phyloP scores from a whole-genome alignment of 92 coral and sea anemone species.

The Virgularia gustaviana region DNA sequence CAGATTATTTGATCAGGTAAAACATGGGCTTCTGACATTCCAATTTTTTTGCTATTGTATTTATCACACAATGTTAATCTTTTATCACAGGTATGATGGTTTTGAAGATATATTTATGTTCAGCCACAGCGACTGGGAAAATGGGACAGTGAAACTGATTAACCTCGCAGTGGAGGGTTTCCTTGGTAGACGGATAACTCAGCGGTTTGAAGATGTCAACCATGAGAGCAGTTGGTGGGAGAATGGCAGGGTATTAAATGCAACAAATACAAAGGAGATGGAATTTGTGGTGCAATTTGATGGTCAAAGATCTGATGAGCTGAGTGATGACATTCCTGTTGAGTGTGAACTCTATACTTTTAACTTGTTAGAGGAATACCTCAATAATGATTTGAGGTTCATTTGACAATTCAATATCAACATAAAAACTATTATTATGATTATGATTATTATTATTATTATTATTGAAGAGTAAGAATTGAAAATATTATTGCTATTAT shows the following conservation, averaged over 20 bases:
- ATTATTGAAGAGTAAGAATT: too few relatives aligned
- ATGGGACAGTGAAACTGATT: slow-evolving; percentile 7
- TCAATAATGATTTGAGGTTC: not conserved
- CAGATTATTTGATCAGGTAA: not conserved
- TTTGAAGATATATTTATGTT: slow-evolving; percentile 36
- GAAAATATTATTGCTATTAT: too few relatives aligned
- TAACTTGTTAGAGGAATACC: slow-evolving; percentile 21
- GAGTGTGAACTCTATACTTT: slow-evolving; percentile 39
- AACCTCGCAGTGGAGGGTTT: slow-evolving; percentile 26
- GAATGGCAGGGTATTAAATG: slow-evolving; percentile 29
- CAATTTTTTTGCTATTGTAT: too few relatives aligned
- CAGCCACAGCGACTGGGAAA: slow-evolving; percentile 33
- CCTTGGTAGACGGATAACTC: slow-evolving; percentile 29
- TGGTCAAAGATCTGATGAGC: slow-evolving; percentile 28
- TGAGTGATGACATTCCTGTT: not conserved
- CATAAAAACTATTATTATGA: too few relatives aligned
- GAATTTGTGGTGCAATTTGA: slow-evolving; percentile 46
- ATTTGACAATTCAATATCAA: too few relatives aligned
- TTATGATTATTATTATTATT: too few relatives aligned
- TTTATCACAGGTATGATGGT: slow-evolving; percentile 52
- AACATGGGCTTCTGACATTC: too few relatives aligned
- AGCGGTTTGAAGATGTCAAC: slow-evolving; percentile 41
- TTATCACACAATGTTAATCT: too few relatives aligned
- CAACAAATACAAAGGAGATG: slow-evolving; percentile 23
- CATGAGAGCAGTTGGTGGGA: slow-evolving; percentile 51